Percentiles rank a stretch among this genome's conserved stretches.
Evolutionary conservation across 1,140 invertebrate genomes (phyloP).

Genomic region (Neotoxoptera formosana): DNA sequence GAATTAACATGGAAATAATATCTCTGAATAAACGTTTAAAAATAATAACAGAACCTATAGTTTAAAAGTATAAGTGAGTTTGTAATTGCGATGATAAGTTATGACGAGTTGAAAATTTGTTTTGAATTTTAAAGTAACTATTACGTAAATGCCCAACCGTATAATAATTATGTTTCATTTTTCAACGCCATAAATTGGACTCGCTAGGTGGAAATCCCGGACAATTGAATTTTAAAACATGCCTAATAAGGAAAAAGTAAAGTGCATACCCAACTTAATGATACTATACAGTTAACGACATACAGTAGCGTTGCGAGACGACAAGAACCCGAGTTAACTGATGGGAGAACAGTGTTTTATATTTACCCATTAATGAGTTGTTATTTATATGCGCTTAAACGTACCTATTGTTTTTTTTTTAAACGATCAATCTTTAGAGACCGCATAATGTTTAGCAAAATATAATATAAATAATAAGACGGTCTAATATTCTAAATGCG

Average conservation of each 20-base stretch:
- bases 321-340: not conserved
- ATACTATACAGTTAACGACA: not conserved
- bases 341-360: not conserved
- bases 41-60: not conserved
- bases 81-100: not conserved
- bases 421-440: not conserved
- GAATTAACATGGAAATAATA: not conserved
- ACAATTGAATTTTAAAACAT: constrained; percentile 33
- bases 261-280: not conserved
- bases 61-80: not conserved
- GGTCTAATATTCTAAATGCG: not conserved
- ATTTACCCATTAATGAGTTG: not conserved
- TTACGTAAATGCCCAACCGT: not conserved
- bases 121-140: not conserved
- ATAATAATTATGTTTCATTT: not conserved
- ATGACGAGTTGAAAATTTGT: not conserved
- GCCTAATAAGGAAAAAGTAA: constrained; percentile 12
- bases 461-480: not conserved
- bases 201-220: not conserved
- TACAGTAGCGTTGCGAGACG: not conserved
- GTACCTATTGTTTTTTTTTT: not conserved
- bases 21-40: not conserved
- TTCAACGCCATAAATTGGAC: not conserved
- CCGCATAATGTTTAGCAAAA: not conserved
- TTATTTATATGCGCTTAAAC: not conserved